Evolutionary conservation across 1,140 invertebrate species (phyloP), one percentile per base, ranked within the genome.

Genomic region (Drosophila tropicalis): DNA sequence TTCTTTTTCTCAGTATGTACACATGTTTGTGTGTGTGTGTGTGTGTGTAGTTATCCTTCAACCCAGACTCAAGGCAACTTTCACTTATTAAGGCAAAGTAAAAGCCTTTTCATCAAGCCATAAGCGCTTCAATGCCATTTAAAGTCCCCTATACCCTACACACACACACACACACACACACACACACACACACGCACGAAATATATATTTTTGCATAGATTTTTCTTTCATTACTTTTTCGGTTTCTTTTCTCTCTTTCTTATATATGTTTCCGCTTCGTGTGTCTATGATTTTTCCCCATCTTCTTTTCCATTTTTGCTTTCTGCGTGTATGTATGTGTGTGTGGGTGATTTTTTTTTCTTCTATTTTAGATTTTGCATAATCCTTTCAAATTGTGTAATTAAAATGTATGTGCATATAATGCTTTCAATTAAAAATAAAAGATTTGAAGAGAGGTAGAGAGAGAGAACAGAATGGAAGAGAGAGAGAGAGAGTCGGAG

Each of bases 361-460:
- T 67, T 34, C 55, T 13, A 17, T 41, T 66, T 19, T 41, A 32
- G 44, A 51, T 51, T 51, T 51, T 22, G 44, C 44, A 61, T 77
- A 85, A 81, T 84, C 76, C 78, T 79, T 76, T 80, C 19, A 67
- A 68, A 76, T 76, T 67, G 76, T 82, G 79, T 87, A 86, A 86
- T 86, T 86, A 86, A 86, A 86, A 86, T 87, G 80, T 86, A 51
- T 51, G 71, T 75, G 83, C 79, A 86, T 86, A 87, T 87, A 86
- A 86, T 77, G 74, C 69, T 67, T 78, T 77, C 76, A 78, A 78
- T 78, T 78, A 77, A 62, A 72, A 76, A 65, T 51, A 55, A 67
- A 62, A 44, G 64, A 74, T 15, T 62, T 63, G 65, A 17, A 47
- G 57, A 44, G 51, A 39, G 10, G 39, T 40, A 62, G 39, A 69